Evolutionary conservation across 92 coral and sea anemone genomes (phyloP), one percentile per base, ranked within the genome.

Genomic region (Metridium senile): DNA sequence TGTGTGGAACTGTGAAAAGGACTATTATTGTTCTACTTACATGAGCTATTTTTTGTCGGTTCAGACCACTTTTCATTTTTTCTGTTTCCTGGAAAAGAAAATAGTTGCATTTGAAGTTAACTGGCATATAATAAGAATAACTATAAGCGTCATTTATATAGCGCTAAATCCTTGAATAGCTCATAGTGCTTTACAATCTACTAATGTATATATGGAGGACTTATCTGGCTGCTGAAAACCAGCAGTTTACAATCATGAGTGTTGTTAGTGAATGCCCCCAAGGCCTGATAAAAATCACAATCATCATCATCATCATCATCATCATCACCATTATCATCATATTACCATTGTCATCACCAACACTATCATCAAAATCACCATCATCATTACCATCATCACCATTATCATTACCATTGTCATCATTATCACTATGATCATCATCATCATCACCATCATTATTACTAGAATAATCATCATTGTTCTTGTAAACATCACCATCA

Each of bases 71-170:
- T 49, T 46, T 80, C 32, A 80, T 57, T 39, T 73, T 70, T 53
- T 80, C 84, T 20, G 84, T 80, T 71, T 80, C 84, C 84, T 80
- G n/a, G 0, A 22, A 58, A 0, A 28, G 6, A 26, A 32, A 58
- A n/a, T n/a, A n/a, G n/a, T n/a, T n/a, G n/a, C n/a, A n/a, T n/a
- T n/a, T n/a, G n/a, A n/a, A n/a, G n/a, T n/a, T n/a, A n/a, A n/a
- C n/a, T n/a, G n/a, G n/a, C n/a, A n/a, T n/a, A n/a, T n/a, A n/a
- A n/a, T n/a, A n/a, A n/a, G n/a, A n/a, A n/a, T n/a, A n/a, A n/a
- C n/a, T n/a, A n/a, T n/a, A n/a, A n/a, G n/a, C n/a, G n/a, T n/a
- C n/a, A n/a, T n/a, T n/a, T n/a, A n/a, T n/a, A n/a, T n/a, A n/a
- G n/a, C n/a, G n/a, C n/a, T n/a, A n/a, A n/a, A n/a, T n/a, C n/a